Evolutionary conservation across 2,888 invertebrate species (phyloP).

Genomic region (Phymatocera aterrima): DNA sequence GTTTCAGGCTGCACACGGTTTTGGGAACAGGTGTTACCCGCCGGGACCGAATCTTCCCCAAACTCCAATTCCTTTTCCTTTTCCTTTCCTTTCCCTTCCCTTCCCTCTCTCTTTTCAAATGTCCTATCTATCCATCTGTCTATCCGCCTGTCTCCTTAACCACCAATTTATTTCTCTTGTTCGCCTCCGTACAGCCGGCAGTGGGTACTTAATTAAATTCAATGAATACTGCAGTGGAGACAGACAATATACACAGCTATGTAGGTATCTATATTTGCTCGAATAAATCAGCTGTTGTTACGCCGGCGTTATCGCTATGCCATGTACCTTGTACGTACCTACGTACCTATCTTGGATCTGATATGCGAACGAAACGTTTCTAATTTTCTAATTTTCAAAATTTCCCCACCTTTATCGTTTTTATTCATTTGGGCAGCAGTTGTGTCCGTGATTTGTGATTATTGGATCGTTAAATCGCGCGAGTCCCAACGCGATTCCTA

Average conservation of each 20-base stretch:
- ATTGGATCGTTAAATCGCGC: no score
- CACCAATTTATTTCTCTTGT: conserved; percentile 12
- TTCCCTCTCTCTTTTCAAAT: background rate
- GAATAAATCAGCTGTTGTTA: background rate
- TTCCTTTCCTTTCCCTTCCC: background rate
- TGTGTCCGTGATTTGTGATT: no score
- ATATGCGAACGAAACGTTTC: background rate
- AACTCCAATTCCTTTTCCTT: background rate
- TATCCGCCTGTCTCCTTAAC: conserved; percentile 10
- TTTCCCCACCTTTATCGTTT: no score
- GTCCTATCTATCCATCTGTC: conserved; percentile 8
- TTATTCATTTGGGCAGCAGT: no score
- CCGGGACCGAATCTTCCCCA: background rate
- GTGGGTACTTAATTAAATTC: conserved; percentile 8
- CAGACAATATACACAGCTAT: background rate
- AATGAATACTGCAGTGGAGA: background rate
- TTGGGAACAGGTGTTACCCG: conserved; percentile 13
- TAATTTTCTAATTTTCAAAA: no score
- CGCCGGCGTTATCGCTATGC: background rate
- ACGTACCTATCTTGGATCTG: background rate
- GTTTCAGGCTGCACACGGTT: conserved; percentile 13
- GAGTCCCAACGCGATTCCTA: no score
- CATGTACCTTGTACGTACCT: background rate
- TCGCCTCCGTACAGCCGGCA: background rate
- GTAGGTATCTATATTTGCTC: background rate